phyloP scores from a whole-genome alignment of 2,113 vertebrate genomes.

The Heterochromis multidens region DNA sequence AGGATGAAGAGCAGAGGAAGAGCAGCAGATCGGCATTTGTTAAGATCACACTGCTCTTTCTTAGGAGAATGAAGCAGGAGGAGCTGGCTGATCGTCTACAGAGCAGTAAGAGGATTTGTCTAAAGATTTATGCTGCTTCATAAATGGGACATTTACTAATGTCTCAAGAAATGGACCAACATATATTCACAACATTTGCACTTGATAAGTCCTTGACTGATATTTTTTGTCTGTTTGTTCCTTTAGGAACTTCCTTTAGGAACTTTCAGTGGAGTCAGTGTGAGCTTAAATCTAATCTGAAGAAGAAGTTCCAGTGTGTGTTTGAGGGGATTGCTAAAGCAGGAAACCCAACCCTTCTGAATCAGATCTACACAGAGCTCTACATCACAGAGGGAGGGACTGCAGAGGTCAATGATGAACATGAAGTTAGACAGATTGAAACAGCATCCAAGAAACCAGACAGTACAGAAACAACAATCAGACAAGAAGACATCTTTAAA shows the following conservation, averaged over 20 bases:
- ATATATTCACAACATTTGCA: accelerated
- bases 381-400: constrained; percentile 35
- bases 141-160: not conserved
- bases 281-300: not conserved
- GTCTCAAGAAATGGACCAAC: not conserved
- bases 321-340: not conserved
- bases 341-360: not conserved
- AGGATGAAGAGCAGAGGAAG: not conserved
- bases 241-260: accelerated
- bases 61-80: not conserved
- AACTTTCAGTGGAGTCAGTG: not conserved
- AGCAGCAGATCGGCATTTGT: accelerated
- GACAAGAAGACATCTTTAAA: not conserved
- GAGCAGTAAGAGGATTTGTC: not conserved
- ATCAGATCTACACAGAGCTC: constrained; percentile 61
- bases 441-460: accelerated
- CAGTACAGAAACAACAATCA: not conserved
- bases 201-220: not conserved
- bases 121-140: not conserved
- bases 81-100: not conserved
- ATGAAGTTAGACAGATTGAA: not conserved
- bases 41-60: not conserved
- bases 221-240: not conserved
- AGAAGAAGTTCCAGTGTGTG: not conserved
- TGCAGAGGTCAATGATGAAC: accelerated